These are phyloP conservation scores for Dynastes tityus DNA, from an alignment of 2,888 invertebrate genomes.

Conservation along the genomic window DNA sequence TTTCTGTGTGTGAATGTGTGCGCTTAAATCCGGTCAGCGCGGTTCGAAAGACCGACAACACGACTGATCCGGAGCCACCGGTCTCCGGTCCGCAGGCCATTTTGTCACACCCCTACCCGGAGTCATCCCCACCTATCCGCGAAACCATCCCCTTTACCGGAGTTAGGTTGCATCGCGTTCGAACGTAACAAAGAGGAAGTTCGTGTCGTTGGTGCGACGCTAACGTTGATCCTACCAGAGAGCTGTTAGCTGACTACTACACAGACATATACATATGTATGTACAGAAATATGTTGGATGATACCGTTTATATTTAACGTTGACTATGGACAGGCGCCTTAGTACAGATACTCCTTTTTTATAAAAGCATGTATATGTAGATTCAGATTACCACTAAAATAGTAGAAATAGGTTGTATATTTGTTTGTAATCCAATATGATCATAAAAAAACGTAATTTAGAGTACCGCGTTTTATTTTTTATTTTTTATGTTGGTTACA, in stretches of 20 bases:
- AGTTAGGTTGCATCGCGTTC: conserved; percentile 37
- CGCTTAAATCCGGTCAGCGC: conserved; percentile 43
- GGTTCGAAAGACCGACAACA: conserved; percentile 65
- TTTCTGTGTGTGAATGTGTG: conserved; percentile 40
- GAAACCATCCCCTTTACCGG: conserved; percentile 61
- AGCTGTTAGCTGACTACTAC: neutral
- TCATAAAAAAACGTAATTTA: too few relatives aligned
- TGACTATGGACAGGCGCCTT: neutral
- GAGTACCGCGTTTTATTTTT: too few relatives aligned
- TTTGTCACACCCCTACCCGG: conserved; percentile 74
- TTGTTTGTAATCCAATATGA: too few relatives aligned
- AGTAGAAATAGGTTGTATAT: too few relatives aligned
- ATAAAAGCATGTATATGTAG: too few relatives aligned
- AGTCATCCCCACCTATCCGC: conserved; percentile 66
- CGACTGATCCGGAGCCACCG: conserved; percentile 70
- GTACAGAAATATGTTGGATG: neutral
- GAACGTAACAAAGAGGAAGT: conserved; percentile 36
- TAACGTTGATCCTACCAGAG: conserved; percentile 12
- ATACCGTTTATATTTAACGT: conserved; percentile 6
- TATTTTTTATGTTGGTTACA: too few relatives aligned
- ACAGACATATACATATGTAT: neutral
- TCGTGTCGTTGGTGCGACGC: conserved; percentile 6
- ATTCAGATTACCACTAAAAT: too few relatives aligned
- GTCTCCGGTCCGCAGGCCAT: conserved; percentile 74
- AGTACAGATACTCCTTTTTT: neutral